Evolutionary conservation across 2,888 invertebrate species (phyloP), one percentile per base, ranked within the genome.

Genomic region (Dryomyza anilis): DNA sequence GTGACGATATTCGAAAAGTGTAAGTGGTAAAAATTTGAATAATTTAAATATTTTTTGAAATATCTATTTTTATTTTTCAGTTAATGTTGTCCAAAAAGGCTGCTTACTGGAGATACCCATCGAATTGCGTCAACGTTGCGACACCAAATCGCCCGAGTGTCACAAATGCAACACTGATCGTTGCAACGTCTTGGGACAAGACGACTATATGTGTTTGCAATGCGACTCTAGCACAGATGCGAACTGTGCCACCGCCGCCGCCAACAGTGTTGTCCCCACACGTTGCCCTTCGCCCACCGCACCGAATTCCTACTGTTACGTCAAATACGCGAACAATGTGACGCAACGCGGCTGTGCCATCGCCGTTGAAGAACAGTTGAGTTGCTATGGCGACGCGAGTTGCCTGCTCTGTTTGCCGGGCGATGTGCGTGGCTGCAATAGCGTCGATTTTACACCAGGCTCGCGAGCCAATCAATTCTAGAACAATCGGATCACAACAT

Each of bases 101-200:
- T 82, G 81, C 64, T 79, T 75, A 0, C 57, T 77, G 39, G 76
- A 79, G 50, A 73, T 80, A 33, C 76, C 80, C 0, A 63, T 71
- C 6, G 60, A 73, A 7, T 59, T 77, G 65, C 76, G 79, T 1
- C 55, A 62, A 0, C 78, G 74, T 14, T 82, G 81, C 48, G 72
- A 76, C 10, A 36, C 65, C 3, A 61, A 72, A 3, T 65, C 70
- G 0, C 19, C 65, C 1, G 74, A 71, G 14, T 80, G 81, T 29
- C 75, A 77, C 68, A 81, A 79, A 56, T 81, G 81, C 71, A 79
- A 76, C 58, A 67, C 76, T 19, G 72, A 78, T 67, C 71, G 72
- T 1, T 81, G 81, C 72, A 81, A 81, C 59, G 73, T 72, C 63
- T 70, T 79, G n/a, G 81, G 81, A 2, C 75, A 79, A 2, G 43